phyloP scores from a whole-genome alignment of 2,113 vertebrate species.

The Crypturellus undulatus region DNA sequence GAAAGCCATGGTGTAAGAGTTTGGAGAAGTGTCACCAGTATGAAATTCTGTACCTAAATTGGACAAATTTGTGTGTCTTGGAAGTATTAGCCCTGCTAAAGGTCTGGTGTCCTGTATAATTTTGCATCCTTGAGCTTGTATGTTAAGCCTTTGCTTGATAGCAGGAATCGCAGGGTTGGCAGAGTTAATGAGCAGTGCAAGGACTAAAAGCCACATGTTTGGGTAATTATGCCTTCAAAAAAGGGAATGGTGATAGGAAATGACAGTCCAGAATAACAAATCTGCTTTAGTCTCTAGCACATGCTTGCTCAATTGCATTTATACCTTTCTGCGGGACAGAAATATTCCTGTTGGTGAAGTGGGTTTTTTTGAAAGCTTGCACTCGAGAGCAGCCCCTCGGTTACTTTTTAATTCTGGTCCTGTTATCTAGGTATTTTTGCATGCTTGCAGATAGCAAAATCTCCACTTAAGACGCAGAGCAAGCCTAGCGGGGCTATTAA shows the following conservation, averaged over 20 bases:
- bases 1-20: not conserved
- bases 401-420: rapidly evolving
- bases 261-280: slow-evolving; percentile 59
- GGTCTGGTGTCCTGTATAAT: rapidly evolving
- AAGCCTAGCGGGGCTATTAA: not conserved
- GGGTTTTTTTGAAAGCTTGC: not conserved
- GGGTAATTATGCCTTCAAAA: slow-evolving; percentile 56
- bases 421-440: not conserved
- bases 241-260: not conserved
- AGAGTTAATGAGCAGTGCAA: not conserved
- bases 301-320: not conserved
- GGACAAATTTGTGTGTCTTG: not conserved
- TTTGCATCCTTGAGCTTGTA: not conserved
- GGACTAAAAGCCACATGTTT: slow-evolving; percentile 58
- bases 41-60: not conserved
- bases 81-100: not conserved
- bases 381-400: not conserved
- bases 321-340: not conserved
- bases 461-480: not conserved
- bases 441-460: not conserved
- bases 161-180: not conserved
- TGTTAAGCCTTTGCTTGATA: not conserved
- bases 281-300: not conserved
- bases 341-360: rapidly evolving
- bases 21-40: not conserved